phyloP scores from a whole-genome alignment of 1,140 invertebrate genomes.

The Cepaea nemoralis region DNA sequence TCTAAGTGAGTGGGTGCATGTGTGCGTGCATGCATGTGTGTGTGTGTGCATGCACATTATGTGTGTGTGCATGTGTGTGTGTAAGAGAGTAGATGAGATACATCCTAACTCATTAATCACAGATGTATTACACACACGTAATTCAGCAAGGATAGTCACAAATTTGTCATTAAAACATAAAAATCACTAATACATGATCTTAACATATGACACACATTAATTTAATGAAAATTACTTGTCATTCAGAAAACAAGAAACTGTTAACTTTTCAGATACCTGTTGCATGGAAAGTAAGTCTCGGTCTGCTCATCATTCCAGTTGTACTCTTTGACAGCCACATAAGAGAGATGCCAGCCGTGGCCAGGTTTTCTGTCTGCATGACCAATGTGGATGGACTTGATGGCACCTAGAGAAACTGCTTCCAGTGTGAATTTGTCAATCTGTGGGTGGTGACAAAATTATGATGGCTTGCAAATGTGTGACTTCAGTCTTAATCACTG shows the following conservation, averaged over 20 bases:
- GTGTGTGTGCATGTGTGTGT: too few relatives aligned
- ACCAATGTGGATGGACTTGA: slow-evolving; percentile 64
- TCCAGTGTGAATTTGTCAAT: slow-evolving; percentile 67
- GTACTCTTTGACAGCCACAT: slow-evolving; percentile 57
- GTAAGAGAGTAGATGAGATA: too few relatives aligned
- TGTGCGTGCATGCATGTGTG: too few relatives aligned
- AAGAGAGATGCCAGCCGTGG: slow-evolving; percentile 58
- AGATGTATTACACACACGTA: too few relatives aligned
- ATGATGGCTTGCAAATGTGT: neutral
- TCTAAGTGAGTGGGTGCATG: too few relatives aligned
- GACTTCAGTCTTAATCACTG: neutral
- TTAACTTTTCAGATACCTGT: slow-evolving; percentile 45
- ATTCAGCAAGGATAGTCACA: too few relatives aligned
- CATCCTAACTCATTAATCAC: too few relatives aligned
- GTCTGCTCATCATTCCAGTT: slow-evolving; percentile 45
- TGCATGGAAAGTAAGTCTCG: slow-evolving; percentile 60
- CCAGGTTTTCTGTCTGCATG: slow-evolving; percentile 62
- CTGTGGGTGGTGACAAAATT: slow-evolving; percentile 46
- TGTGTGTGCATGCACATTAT: too few relatives aligned
- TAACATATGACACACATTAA: too few relatives aligned
- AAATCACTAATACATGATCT: too few relatives aligned
- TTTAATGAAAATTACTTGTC: neutral
- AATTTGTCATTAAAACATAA: too few relatives aligned
- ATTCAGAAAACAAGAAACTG: neutral
- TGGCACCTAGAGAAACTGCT: slow-evolving; percentile 63